Evolutionary conservation across 2,888 invertebrate genomes (phyloP).

Genomic region (Adela reaumurella): DNA sequence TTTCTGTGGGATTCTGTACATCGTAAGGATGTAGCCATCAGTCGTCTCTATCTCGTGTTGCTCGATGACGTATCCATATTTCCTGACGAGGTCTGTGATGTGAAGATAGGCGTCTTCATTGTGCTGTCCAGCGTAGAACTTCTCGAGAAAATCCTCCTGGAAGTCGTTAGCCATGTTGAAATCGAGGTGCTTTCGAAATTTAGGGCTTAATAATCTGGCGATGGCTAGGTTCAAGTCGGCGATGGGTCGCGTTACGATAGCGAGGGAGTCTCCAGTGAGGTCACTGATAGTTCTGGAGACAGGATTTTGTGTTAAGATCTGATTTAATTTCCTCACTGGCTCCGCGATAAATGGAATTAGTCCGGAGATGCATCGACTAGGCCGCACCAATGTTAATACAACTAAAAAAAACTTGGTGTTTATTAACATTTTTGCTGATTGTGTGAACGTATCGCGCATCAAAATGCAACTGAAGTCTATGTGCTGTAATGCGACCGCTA

Average conservation of each 20-base stretch:
- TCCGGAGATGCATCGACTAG: too few relatives aligned
- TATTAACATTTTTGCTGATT: too few relatives aligned
- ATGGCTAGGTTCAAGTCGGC: conserved; percentile 16
- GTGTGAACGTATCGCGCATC: too few relatives aligned
- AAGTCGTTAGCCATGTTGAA: conserved; percentile 17
- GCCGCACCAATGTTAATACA: too few relatives aligned
- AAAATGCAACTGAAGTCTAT: too few relatives aligned
- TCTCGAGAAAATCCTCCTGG: conserved; percentile 16
- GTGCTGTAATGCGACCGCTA: too few relatives aligned
- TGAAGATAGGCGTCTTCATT: conserved; percentile 25
- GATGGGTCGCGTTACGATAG: conserved; percentile 14
- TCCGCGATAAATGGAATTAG: too few relatives aligned
- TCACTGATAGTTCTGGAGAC: too few relatives aligned
- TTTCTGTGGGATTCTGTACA: conserved; percentile 26
- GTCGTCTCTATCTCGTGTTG: conserved; percentile 23
- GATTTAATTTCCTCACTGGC: too few relatives aligned
- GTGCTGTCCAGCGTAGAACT: conserved; percentile 17
- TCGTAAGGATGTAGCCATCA: conserved; percentile 26
- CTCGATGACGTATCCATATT: conserved; percentile 27
- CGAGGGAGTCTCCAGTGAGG: conserved; percentile 16
- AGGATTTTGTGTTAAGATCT: too few relatives aligned
- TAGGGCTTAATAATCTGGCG: conserved; percentile 14
- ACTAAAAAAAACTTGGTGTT: too few relatives aligned
- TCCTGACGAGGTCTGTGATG: conserved; percentile 20
- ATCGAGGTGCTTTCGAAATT: conserved; percentile 15